Evolutionary conservation across 2,888 invertebrate genomes (phyloP).

Genomic region (Yponomeuta malinellus): DNA sequence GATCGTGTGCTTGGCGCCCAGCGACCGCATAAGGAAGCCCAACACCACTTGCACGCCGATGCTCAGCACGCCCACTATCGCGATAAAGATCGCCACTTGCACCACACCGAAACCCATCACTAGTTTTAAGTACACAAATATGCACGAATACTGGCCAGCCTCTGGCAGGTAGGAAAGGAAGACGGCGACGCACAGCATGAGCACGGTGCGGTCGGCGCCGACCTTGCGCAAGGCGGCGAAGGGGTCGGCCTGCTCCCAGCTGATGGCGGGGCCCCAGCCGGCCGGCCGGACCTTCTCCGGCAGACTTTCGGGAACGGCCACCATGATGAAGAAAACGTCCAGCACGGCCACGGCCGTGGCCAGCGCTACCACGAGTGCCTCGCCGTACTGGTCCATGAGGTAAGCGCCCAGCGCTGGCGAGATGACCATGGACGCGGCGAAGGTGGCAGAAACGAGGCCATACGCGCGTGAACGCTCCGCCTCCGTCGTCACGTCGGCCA

Average conservation of each 20-base stretch:
- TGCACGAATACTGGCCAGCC: constrained; percentile 99
- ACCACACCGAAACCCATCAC: constrained; percentile 97
- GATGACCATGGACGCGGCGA: constrained; percentile 99
- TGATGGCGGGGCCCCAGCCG: constrained; percentile 90
- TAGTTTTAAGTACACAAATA: constrained; percentile 98
- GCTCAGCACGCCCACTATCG: constrained; percentile 96
- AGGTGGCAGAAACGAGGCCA: constrained; percentile 98
- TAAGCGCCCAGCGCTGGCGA: constrained; percentile 97
- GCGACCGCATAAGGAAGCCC: constrained; percentile 86
- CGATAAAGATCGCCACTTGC: constrained; percentile 98
- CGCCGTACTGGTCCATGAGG: constrained; percentile 89
- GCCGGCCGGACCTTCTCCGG: constrained; percentile 91
- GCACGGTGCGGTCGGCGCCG: constrained; percentile 95
- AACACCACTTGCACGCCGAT: constrained; percentile 95
- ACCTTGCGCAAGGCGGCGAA: constrained; percentile 94
- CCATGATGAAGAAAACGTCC: constrained; percentile 98
- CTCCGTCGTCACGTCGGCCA: constrained; percentile 98
- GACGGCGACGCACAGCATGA: constrained; percentile 97
- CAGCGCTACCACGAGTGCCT: constrained; percentile 91
- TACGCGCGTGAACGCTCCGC: constrained; percentile 96
- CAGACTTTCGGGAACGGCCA: constrained; percentile 98
- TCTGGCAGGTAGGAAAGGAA: constrained; percentile 98
- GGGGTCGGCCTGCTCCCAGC: constrained; percentile 99
- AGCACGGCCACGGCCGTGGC: constrained; percentile 97
- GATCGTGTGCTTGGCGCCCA: constrained; percentile 97